A percentile compares a stretch with the other conserved stretches of the same genome.
phyloP scores from a whole-genome alignment of 1,140 invertebrate species.

The Tetramorium alpestre region DNA sequence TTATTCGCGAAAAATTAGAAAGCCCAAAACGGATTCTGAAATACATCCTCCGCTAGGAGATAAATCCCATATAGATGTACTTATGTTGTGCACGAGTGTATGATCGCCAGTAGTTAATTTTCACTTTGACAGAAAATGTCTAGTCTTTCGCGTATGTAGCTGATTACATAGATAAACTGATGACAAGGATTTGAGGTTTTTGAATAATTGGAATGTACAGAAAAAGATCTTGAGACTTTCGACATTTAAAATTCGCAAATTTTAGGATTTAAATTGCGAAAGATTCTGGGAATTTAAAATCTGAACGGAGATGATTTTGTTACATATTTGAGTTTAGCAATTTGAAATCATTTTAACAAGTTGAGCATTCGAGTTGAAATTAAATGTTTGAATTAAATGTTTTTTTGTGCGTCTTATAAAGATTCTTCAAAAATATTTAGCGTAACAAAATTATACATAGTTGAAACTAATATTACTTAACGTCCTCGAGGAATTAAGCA shows the following conservation, averaged over 20 bases:
- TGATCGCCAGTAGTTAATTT: neutral
- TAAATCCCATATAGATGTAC: neutral
- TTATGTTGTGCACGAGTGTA: neutral
- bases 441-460: neutral
- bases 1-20: conserved; percentile 9
- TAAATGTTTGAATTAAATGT: neutral
- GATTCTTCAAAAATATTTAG: neutral
- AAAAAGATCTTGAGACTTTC: neutral
- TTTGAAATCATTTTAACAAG: neutral
- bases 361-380: neutral
- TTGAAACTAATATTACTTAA: neutral
- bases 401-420: neutral
- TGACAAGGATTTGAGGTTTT: neutral
- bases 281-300: neutral
- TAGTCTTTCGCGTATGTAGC: conserved; percentile 10
- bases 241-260: neutral
- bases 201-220: neutral
- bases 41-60: neutral
- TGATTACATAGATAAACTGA: neutral
- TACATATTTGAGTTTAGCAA: neutral
- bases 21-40: neutral
- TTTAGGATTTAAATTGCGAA: neutral
- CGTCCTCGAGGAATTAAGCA: neutral
- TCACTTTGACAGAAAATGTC: neutral
- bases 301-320: neutral